Base-by-base conservation (phyloP, 2,797 vertebrate genomes). In the Helostoma temminkii region DNA sequence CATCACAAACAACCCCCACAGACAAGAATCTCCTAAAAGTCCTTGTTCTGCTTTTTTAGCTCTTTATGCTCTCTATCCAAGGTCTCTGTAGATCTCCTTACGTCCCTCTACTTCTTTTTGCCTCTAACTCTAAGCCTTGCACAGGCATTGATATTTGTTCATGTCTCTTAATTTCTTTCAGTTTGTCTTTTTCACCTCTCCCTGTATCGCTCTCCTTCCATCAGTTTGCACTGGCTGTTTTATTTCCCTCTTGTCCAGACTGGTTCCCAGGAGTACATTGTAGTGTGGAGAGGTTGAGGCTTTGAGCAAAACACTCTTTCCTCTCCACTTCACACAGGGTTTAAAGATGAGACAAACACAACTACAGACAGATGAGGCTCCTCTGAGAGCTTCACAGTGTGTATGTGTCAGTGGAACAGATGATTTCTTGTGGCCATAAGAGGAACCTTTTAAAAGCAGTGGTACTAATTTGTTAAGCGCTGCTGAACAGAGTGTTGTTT, bases 251-350 rank as follows among this genome's bases (percentile, higher is more conserved):
- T 58, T 10, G 54, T 76, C 78, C 78, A 41, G 75, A 74, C 77
- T 56, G n/a, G 56, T 19, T 88, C 88, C 80, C 81, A 15, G 21
- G 80, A 77, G 88, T 62, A 63, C 71, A 65, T 68, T 66, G 63
- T 43, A 56, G 81, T 77, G 80, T 57, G 39, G 83, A 79, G 74
- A 80, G 61, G 71, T 71, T 73, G 61, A 53, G 69, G 66, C 54
- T 78, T 60, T 71, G 69, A 82, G 84, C 80, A 76, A 80, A 88
- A 86, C 78, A 66, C 69, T 74, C 66, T 86, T 92, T 89, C 83
- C 89, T 84, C 90, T 89, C 71, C 84, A 89, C 86, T 92, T 92
- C 90, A 91, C 87, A 91, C 71, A 8, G 63, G 57, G 79, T 74
- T 82, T 74, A 75, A 62, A 74, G 71, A 89, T 59, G 85, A 91